Conservation (phyloP, 2,888 invertebrate species). For the Eupithecia abbreviata region DNA sequence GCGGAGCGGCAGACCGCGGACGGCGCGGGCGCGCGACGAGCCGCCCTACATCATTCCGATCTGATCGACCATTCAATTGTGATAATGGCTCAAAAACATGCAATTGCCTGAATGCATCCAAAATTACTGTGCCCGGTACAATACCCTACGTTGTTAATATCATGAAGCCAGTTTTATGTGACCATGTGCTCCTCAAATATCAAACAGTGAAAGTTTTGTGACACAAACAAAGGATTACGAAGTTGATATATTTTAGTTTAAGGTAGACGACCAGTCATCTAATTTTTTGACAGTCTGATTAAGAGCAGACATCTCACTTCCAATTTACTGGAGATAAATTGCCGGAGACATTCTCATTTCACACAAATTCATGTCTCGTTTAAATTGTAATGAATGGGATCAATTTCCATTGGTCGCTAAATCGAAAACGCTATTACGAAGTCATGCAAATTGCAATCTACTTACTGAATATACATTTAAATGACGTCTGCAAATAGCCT, state of each 20-base stretch:
- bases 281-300: conserved; percentile 59
- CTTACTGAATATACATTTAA: conserved; percentile 62
- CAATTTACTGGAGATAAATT: conserved; percentile 65
- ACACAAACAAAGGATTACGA: conserved; percentile 11
- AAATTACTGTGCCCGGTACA: conserved; percentile 40
- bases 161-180: conserved; percentile 41
- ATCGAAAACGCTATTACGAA: conserved; percentile 14
- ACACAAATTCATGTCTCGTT: too few relatives aligned
- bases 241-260: conserved; percentile 22
- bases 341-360: conserved; percentile 52
- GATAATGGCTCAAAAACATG: conserved; percentile 38
- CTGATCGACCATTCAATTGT: conserved; percentile 31
- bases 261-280: conserved; percentile 46
- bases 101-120: conserved; percentile 18
- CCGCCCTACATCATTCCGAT: conserved; percentile 72
- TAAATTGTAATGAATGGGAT: conserved; percentile 46
- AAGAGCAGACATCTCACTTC: conserved; percentile 63
- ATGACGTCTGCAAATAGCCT: conserved; percentile 55
- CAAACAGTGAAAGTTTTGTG: conserved; percentile 39
- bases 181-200: conserved; percentile 43
- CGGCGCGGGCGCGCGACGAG: conserved; percentile 82
- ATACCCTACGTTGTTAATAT: neutral
- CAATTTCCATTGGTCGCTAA: conserved; percentile 45
- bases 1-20: conserved; percentile 80
- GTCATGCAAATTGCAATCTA: conserved; percentile 20